Evolutionary conservation across 1,140 invertebrate genomes (phyloP), one percentile per base, ranked within the genome.

Genomic region (Ptiloglossa arizonensis): DNA sequence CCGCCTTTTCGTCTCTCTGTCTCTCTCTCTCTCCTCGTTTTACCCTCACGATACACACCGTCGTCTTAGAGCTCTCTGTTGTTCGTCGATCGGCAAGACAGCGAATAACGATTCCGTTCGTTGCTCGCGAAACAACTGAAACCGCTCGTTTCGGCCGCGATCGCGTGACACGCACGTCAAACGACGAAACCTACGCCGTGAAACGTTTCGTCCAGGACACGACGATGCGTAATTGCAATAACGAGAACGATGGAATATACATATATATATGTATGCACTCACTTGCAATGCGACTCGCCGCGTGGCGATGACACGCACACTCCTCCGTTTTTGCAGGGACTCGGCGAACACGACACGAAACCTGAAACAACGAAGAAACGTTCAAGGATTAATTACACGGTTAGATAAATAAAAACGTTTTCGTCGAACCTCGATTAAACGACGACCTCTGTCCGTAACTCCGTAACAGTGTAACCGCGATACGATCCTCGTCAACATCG

Each of bases 201-300:
- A 69, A 27, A 6, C 17, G 24, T 32, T 41, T 27, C 46, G 41
- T 38, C 22, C 54, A 64, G 46, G 27, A 56, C 32, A 75, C 48
- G 27, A 60, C 44, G 56, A 57, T 56, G 64, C 54, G 32, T 59
- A 74, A 83, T 82, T 74, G 52, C 50, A 56, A 68, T 73, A 78
- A 73, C 44, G 9, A 44, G 22, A 79, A 35, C 46, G 66, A 69
- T 29, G 54, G 54, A 56, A 54, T 29, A n/a, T n/a, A n/a, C n/a
- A n/a, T n/a, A n/a, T n/a, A n/a, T n/a, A n/a, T n/a, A n/a, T n/a
- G 9, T 46, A 44, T 52, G 27, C 87, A 97, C 96, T 97, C 94
- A 97, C 97, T 97, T 96, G 97, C 97, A 97, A 90, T 95, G 95
- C 38, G 95, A 96, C 90, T 97, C 95, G 77, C 95, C 95, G 76